These are phyloP conservation scores for Salmo trutta DNA, from an alignment of 2,797 vertebrate genomes.

Conservation along the genomic window DNA sequence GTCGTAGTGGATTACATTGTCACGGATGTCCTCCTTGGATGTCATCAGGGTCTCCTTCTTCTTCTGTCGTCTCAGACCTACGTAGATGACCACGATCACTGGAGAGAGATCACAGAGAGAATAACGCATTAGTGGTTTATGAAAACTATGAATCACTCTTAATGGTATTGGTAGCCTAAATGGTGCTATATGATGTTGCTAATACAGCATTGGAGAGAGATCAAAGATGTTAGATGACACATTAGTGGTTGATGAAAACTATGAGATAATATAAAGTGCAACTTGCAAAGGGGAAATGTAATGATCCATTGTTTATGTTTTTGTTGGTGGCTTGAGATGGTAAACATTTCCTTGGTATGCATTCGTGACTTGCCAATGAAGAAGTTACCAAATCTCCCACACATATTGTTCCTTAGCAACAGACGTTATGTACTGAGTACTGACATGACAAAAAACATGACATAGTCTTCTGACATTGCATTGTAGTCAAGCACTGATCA, in stretches of 20 bases:
- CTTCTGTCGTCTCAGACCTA: slow-evolving; percentile 90
- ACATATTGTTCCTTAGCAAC: not conserved
- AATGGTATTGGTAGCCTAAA: not conserved
- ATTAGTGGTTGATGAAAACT: not conserved
- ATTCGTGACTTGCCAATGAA: not conserved
- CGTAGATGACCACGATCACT: slow-evolving; percentile 96
- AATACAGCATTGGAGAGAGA: not conserved
- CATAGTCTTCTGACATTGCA: not conserved
- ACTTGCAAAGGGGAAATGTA: not conserved
- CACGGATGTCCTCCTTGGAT: slow-evolving; percentile 96
- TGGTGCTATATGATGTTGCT: not conserved
- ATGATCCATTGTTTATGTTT: not conserved
- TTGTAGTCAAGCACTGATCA: not conserved
- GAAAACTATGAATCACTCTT: not conserved
- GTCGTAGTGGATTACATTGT: slow-evolving; percentile 98
- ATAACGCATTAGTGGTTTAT: slow-evolving; percentile 1
- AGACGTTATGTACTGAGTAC: not conserved
- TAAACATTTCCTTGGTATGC: not conserved
- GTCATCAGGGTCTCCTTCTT: slow-evolving; percentile 98
- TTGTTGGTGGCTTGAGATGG: not conserved
- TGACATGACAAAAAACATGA: not conserved
- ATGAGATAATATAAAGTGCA: not conserved
- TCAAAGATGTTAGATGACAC: not conserved
- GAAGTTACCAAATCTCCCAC: not conserved
- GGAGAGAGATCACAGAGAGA: slow-evolving; percentile 8